Conservation (phyloP, 2,797 vertebrate species). For the Scyliorhinus canicula region DNA sequence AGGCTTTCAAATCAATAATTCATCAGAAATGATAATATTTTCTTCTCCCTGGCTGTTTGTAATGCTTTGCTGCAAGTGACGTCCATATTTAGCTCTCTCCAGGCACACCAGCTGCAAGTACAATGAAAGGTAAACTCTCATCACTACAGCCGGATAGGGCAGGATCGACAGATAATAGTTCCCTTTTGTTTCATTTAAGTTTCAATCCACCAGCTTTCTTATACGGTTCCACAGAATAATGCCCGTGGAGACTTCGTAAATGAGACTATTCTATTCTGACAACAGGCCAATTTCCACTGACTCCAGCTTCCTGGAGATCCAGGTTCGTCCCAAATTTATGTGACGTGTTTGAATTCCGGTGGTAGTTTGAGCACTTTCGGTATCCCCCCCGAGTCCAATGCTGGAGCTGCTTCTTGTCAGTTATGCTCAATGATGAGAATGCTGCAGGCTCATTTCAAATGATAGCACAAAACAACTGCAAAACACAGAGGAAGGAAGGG, state of each 20-base stretch:
- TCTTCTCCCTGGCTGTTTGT: background rate
- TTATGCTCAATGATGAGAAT: background rate
- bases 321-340: background rate
- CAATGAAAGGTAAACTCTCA: background rate
- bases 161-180: background rate
- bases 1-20: constrained; percentile 27
- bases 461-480: background rate
- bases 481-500: background rate
- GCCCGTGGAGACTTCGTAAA: background rate
- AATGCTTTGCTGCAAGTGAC: background rate
- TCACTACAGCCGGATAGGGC: background rate
- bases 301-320: background rate
- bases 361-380: no score
- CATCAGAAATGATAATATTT: background rate
- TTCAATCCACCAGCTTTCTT: background rate
- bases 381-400: background rate
- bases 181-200: background rate
- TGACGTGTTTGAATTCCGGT: background rate
- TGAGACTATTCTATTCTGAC: background rate
- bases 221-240: background rate
- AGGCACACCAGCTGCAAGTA: background rate
- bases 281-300: background rate
- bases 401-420: background rate
- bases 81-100: background rate
- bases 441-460: background rate